Evolutionary conservation across 2,113 vertebrate genomes (phyloP), one percentile per base, ranked within the genome.

Genomic region (Rhabdornis inornatus): DNA sequence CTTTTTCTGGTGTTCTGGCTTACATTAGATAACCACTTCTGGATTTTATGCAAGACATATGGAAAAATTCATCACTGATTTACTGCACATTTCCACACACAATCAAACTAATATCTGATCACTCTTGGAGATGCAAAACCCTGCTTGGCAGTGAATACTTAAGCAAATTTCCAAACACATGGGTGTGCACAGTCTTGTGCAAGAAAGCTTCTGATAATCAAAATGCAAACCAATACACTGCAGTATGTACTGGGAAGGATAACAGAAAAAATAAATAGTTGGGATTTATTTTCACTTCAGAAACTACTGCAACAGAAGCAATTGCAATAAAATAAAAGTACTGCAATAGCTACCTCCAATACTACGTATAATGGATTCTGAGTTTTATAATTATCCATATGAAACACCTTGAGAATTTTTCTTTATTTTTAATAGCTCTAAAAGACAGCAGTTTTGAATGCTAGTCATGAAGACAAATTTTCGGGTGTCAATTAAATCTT

Each of bases 21-120:
- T 94, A 71, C 61, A 91, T 96, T 94, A 96, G 69, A 70, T 39
- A 93, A 59, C 83, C 65, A 47, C 69, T 97, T 96, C 59, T 65
- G 49, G 35, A 89, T 90, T 96, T 91, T 87, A 56, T 65, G 78
- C 18, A 79, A 94, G 87, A 90, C 95, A 92, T 70, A 89, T 92
- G 95, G 96, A 92, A 95, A 97, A 96, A 86, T 72, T 95, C 91
- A 90, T 92, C 83, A 83, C 83, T 87, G 88, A 88, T 94, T 96
- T 92, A 89, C 70, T 80, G 90, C 90, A 92, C 65, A 89, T 96
- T 97, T 95, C 94, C 81, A 50, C 82, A 77, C 91, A 82, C 52
- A 39, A 89, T 82, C 86, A 87, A 82, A 83, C 92, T 95, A 75
- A 63, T 45, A 69, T 95, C 68, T 88, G 80, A 92, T 95, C 84